Percentiles rank a stretch among this genome's conserved stretches.
Conservation (phyloP, 2,888 invertebrate species). For the Agrotis ipsilon region DNA sequence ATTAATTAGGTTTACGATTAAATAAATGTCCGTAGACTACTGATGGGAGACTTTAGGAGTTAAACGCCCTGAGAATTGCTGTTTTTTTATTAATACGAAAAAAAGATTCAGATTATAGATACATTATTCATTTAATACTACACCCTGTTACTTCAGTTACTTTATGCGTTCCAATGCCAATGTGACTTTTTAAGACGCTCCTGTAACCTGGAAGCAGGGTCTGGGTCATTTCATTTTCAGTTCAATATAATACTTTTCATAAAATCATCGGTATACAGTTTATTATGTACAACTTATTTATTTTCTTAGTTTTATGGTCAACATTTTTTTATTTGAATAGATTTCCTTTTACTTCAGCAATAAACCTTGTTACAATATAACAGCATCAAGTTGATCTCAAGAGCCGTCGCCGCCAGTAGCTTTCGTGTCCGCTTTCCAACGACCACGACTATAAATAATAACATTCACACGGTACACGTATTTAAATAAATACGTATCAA, state of each 20-base stretch:
- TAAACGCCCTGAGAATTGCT: too few relatives aligned
- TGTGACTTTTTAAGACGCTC: too few relatives aligned
- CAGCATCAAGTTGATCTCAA: slow-evolving; percentile 37
- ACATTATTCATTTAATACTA: too few relatives aligned
- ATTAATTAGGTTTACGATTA: neutral
- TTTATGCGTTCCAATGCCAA: too few relatives aligned
- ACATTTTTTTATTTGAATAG: slow-evolving; percentile 1
- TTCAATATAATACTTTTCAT: neutral
- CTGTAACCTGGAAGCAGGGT: too few relatives aligned
- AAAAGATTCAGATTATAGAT: too few relatives aligned
- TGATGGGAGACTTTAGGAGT: neutral
- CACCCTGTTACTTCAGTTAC: too few relatives aligned
- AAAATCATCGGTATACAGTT: neutral
- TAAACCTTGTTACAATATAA: slow-evolving; percentile 46
- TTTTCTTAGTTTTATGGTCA: neutral
- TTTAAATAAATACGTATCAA: slow-evolving; percentile 80
- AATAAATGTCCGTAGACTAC: neutral
- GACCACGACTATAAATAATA: slow-evolving; percentile 80
- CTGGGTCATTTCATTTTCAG: too few relatives aligned
- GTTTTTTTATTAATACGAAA: too few relatives aligned
- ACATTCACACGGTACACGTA: slow-evolving; percentile 78
- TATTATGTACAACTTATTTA: neutral
- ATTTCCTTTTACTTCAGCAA: slow-evolving; percentile 34
- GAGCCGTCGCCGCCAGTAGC: slow-evolving; percentile 55
- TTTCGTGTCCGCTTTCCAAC: slow-evolving; percentile 78